Evolutionary conservation across 2,888 invertebrate genomes (phyloP).

Genomic region (Lissonota sp.): DNA sequence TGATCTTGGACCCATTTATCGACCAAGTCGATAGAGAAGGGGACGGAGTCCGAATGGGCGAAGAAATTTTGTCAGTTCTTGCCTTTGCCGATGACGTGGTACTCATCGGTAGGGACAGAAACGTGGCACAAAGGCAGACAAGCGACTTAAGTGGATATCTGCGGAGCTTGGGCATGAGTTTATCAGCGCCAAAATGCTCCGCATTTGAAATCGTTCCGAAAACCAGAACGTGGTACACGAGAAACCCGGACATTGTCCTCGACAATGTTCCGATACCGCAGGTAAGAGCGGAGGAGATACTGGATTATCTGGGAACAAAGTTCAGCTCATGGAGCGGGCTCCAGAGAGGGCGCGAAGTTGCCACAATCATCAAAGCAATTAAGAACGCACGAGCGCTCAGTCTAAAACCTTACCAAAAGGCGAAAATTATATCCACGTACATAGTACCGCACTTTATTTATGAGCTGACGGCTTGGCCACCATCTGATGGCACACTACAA

Average conservation of each 20-base stretch:
- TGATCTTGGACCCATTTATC: slow-evolving; percentile 70
- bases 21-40: slow-evolving; percentile 53
- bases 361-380: background rate
- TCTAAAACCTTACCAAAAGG: slow-evolving; percentile 46
- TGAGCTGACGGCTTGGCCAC: slow-evolving; percentile 13
- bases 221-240: slow-evolving; percentile 39
- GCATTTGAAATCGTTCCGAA: slow-evolving; percentile 4
- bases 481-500: background rate
- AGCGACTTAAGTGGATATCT: background rate
- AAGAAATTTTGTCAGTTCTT: slow-evolving; percentile 1
- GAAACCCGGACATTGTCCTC: slow-evolving; percentile 21
- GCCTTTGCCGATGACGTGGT: slow-evolving; percentile 68
- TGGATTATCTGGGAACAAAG: slow-evolving; percentile 10
- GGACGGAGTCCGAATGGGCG: background rate
- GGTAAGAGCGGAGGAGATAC: background rate
- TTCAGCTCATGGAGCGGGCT: slow-evolving; percentile 27
- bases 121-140: slow-evolving; percentile 16
- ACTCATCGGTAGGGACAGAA: background rate
- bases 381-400: slow-evolving; percentile 3
- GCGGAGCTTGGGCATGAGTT: slow-evolving; percentile 28
- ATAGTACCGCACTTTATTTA: slow-evolving; percentile 36
- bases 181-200: slow-evolving; percentile 45
- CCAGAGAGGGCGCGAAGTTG: slow-evolving; percentile 12
- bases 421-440: slow-evolving; percentile 20
- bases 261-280: background rate